A percentile compares a stretch with the other conserved stretches of the same genome.
Evolutionary conservation across 2,888 invertebrate genomes (phyloP).

Genomic region (Coenonympha glycerion): DNA sequence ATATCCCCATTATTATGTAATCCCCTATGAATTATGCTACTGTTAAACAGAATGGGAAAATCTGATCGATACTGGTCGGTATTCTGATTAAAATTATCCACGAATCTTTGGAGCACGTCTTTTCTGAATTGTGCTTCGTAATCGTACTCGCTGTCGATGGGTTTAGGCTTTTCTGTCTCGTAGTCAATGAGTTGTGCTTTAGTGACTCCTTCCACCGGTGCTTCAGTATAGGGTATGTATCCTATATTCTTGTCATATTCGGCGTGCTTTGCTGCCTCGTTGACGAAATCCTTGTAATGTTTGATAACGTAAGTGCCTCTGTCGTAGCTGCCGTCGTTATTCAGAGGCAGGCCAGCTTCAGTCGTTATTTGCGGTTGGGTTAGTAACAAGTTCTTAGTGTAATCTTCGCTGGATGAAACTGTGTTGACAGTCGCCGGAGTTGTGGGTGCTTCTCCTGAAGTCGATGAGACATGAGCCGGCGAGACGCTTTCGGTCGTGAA

Average conservation of each 20-base stretch:
- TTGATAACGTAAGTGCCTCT: constrained; percentile 54
- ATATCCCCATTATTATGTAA: constrained; percentile 34
- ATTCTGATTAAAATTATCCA: constrained; percentile 60
- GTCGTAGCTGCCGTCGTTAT: constrained; percentile 41
- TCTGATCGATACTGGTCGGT: constrained; percentile 54
- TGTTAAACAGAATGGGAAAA: constrained; percentile 61
- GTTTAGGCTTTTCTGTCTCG: constrained; percentile 27
- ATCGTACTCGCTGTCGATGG: constrained; percentile 45
- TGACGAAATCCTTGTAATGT: constrained; percentile 54
- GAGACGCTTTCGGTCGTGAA: constrained; percentile 34
- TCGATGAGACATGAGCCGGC: constrained; percentile 29
- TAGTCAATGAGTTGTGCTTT: constrained; percentile 30
- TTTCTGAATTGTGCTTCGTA: constrained; percentile 51
- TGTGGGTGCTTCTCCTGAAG: constrained; percentile 1
- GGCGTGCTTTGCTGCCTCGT: constrained; percentile 41
- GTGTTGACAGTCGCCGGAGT: constrained; percentile 4
- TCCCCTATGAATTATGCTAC: constrained; percentile 49
- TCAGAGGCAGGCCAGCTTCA: constrained; percentile 29
- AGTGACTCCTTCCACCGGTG: constrained; percentile 38
- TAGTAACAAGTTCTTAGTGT: constrained; percentile 30
- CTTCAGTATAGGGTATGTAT: constrained; percentile 34
- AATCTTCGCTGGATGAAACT: background rate
- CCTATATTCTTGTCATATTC: constrained; percentile 44
- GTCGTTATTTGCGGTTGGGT: constrained; percentile 33
- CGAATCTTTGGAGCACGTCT: constrained; percentile 52